Percentiles rank a stretch among this genome's conserved stretches.
phyloP scores from a whole-genome alignment of 2,797 vertebrate genomes.

The Ctenosaura bakeri region DNA sequence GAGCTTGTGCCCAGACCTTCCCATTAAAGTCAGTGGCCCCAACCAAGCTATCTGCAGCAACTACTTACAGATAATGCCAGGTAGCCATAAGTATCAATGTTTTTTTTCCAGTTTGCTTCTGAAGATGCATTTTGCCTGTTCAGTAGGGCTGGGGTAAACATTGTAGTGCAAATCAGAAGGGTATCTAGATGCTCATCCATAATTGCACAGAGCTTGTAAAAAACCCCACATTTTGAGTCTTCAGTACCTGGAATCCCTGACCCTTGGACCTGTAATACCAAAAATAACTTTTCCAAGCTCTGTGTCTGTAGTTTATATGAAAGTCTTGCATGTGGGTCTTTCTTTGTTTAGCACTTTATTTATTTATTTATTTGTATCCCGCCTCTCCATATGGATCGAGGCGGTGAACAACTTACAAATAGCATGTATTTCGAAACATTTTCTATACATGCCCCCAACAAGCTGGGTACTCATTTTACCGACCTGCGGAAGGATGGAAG shows the following conservation, averaged over 20 bases:
- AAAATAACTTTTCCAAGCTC: no score
- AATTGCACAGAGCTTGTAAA: no score
- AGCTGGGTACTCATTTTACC: no score
- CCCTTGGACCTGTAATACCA: no score
- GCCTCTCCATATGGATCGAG: no score
- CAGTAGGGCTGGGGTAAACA: neutral
- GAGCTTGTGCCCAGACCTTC: neutral
- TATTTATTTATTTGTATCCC: no score
- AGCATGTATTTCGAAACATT: no score
- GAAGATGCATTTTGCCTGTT: neutral
- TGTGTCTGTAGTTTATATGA: neutral
- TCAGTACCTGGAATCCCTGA: no score
- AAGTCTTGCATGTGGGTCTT: neutral
- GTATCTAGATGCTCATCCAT: neutral
- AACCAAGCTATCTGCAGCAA: neutral
- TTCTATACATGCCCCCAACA: no score
- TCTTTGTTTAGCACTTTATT: neutral
- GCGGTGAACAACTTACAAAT: no score
- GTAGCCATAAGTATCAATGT: neutral
- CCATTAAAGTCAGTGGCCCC: neutral
- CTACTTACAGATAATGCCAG: neutral
- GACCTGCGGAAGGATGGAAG: no score
- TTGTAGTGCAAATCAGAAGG: neutral
- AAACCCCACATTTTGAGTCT: no score
- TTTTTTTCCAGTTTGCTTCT: neutral